Evolutionary conservation across 2,113 vertebrate genomes (phyloP).

Genomic region (Upupa epops): DNA sequence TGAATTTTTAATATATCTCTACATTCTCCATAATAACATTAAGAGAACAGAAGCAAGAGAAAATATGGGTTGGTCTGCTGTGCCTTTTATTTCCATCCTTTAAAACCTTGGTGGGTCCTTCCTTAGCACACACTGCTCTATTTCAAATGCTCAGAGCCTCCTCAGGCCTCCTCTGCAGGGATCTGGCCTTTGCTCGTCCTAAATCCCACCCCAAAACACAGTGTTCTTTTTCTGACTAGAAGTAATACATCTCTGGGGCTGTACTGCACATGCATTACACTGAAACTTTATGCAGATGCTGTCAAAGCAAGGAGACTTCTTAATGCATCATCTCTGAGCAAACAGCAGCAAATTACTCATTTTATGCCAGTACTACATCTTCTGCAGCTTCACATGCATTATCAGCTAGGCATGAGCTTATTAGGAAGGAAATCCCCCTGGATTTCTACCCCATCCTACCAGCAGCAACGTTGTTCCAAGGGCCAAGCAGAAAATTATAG

Average conservation of each 20-base stretch:
- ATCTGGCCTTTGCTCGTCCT: background rate
- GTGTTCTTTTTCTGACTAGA: background rate
- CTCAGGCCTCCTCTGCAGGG: background rate
- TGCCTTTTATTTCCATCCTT: background rate
- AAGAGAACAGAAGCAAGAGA: background rate
- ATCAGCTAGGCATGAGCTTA: background rate
- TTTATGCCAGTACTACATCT: background rate
- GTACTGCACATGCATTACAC: background rate
- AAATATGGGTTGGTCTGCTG: background rate
- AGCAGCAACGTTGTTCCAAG: slow-evolving; percentile 83
- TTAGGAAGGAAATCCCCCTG: background rate
- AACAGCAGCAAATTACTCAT: background rate
- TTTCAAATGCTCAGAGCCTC: background rate
- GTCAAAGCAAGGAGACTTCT: background rate
- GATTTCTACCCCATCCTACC: slow-evolving; percentile 65
- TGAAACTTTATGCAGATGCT: background rate
- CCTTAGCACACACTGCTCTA: background rate
- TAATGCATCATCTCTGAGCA: background rate
- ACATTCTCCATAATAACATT: background rate
- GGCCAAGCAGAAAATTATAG: slow-evolving; percentile 83
- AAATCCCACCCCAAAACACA: background rate
- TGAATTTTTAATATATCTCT: background rate
- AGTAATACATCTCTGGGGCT: background rate
- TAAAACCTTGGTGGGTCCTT: background rate
- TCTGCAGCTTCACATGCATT: background rate